Base-by-base conservation (phyloP, 2,113 vertebrate species). In the Eidolon helvum region DNA sequence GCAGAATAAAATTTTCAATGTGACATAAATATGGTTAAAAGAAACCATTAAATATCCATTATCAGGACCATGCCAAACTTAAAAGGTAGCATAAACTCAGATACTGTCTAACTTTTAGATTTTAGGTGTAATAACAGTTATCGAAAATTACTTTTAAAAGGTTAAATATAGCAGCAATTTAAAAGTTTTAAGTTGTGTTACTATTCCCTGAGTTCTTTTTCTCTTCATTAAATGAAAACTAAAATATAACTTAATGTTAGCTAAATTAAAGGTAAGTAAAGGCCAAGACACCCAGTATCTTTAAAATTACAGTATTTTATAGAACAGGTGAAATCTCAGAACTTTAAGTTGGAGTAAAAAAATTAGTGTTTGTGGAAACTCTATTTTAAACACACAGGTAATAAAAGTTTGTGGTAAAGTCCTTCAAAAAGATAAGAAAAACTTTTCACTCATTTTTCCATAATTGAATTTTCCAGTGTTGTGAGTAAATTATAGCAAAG, bases 11-110 rank as follows among this genome's bases (percentile, higher is more conserved):
- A 91, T 48, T 90, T 95, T 96, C 59, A 95, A 15, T 69, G 50
- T 77, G 69, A 96, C 75, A 92, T 53, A 97, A 97, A 95, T 77
- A 50, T 22, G 38, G 21, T 94, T 95, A 80, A 92, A 97, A 94
- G 92, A 96, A 75, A 97, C 43, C 96, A 95, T 16, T 94, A 82
- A 94, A 94, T 21, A 59, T 14, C 71, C 87, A 89, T 65, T 95
- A 97, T 83, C 48, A 94, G 53, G 45, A 77, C 50, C 71, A 30
- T 16, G 90, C 26, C 92, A 97, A 97, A 95, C 77, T 84, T 95
- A 53, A 93, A 18, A 90, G 84, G 93, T 26, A 7, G 68, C 59
- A 92, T 75, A 79, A 79, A 71, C 35, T 59, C 92, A 88, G 22
- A 18, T 53, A 92, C 6, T 53, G 28, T 38, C 24, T 80, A 69